Evolutionary conservation across 2,797 vertebrate species (phyloP).

Genomic region (Alcedo atthis): DNA sequence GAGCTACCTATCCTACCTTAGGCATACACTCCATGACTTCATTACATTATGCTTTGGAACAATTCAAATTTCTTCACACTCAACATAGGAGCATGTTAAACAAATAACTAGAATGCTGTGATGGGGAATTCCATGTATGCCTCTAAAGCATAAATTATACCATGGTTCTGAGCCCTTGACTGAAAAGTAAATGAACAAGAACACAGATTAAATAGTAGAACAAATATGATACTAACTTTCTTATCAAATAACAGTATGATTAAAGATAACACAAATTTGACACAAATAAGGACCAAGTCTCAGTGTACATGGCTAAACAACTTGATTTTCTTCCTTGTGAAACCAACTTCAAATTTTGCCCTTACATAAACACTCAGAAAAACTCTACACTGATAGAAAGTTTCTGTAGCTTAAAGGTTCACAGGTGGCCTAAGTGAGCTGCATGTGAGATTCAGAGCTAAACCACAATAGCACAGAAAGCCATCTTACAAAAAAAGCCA

Average conservation of each 20-base stretch:
- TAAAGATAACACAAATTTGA: neutral
- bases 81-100: neutral
- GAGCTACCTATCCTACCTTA: neutral
- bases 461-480: neutral
- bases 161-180: neutral
- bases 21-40: neutral
- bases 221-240: neutral
- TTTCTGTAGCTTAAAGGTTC: neutral
- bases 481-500: neutral
- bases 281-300: neutral
- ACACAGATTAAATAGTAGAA: neutral
- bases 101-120: neutral
- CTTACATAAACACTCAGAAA: neutral
- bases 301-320: neutral
- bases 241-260: neutral
- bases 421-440: neutral
- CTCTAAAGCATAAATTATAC: neutral
- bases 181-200: conserved; percentile 18
- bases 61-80: neutral
- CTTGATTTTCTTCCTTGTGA: neutral
- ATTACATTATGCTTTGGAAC: neutral
- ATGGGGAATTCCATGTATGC: neutral
- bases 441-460: neutral
- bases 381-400: neutral
- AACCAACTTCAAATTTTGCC: neutral